phyloP scores from a whole-genome alignment of 2,113 vertebrate species.

The Charadrius vociferus region DNA sequence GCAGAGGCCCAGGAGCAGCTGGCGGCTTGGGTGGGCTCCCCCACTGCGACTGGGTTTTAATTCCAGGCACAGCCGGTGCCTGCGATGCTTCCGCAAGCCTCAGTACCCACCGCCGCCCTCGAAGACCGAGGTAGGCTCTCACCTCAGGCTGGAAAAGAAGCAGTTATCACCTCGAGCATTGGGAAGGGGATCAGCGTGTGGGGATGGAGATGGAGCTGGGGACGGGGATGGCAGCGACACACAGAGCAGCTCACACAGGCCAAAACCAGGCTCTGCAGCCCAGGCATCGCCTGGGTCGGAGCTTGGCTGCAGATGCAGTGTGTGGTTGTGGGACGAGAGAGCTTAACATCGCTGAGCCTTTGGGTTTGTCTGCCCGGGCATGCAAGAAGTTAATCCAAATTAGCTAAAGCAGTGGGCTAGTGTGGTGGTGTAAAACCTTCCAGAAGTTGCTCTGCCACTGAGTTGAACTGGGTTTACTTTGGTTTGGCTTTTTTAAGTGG shows the following conservation, averaged over 20 bases:
- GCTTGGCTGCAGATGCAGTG: not conserved
- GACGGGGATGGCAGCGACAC: not conserved
- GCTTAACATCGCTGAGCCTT: not conserved
- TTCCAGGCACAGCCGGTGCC: not conserved
- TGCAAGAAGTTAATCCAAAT: not conserved
- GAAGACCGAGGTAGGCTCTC: too few relatives aligned
- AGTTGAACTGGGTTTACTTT: not conserved
- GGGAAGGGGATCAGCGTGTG: too few relatives aligned
- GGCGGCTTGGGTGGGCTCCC: not conserved
- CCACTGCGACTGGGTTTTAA: accelerated
- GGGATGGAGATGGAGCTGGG: not conserved
- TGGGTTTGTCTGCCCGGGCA: not conserved
- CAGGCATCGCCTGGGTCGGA: not conserved
- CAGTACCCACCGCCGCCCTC: accelerated
- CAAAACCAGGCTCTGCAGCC: not conserved
- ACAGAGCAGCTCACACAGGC: not conserved
- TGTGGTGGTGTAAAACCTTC: not conserved
- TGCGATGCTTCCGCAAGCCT: not conserved
- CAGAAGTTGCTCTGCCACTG: not conserved
- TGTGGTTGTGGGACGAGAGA: not conserved
- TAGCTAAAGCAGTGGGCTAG: not conserved
- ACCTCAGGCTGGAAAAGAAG: too few relatives aligned
- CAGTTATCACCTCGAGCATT: too few relatives aligned
- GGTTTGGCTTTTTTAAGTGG: not conserved
- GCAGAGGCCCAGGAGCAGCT: not conserved